These are phyloP conservation scores for Lasioglossum malachurum DNA, from an alignment of 2,888 invertebrate species.

Conservation along the genomic window DNA sequence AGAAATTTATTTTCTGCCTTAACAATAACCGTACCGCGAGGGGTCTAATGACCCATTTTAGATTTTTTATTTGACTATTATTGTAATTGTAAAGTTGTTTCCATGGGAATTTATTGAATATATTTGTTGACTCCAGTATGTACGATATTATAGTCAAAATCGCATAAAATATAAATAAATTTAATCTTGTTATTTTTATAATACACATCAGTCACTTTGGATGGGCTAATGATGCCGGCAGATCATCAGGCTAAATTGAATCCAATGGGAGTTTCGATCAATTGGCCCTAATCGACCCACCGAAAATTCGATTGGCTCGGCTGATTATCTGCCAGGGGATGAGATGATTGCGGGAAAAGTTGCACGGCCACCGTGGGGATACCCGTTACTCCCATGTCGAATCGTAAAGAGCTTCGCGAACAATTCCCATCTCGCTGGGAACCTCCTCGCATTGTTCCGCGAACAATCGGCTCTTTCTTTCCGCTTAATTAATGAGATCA, in stretches of 20 bases:
- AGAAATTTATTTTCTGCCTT: too few species aligned
- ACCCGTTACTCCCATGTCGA: not conserved
- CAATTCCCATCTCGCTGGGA: not conserved
- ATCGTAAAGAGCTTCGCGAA: too few species aligned
- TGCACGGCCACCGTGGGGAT: not conserved
- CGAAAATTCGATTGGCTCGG: not conserved
- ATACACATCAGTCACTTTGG: too few species aligned
- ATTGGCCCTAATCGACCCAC: conserved; percentile 1
- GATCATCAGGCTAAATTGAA: not conserved
- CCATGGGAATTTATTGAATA: too few species aligned
- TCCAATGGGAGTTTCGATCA: not conserved
- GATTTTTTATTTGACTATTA: too few species aligned
- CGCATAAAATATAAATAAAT: too few species aligned
- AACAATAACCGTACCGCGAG: too few species aligned
- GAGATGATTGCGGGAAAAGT: not conserved
- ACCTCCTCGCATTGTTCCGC: not conserved
- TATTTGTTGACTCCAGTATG: too few species aligned
- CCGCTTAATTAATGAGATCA: not conserved
- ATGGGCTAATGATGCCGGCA: not conserved
- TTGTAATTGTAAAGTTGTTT: too few species aligned
- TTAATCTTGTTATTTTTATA: too few species aligned
- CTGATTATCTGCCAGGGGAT: not conserved
- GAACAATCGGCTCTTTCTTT: not conserved
- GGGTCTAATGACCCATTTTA: too few species aligned
- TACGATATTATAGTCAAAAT: too few species aligned